phyloP scores from a whole-genome alignment of 2,888 invertebrate species.

The Drosophila silvestris region DNA sequence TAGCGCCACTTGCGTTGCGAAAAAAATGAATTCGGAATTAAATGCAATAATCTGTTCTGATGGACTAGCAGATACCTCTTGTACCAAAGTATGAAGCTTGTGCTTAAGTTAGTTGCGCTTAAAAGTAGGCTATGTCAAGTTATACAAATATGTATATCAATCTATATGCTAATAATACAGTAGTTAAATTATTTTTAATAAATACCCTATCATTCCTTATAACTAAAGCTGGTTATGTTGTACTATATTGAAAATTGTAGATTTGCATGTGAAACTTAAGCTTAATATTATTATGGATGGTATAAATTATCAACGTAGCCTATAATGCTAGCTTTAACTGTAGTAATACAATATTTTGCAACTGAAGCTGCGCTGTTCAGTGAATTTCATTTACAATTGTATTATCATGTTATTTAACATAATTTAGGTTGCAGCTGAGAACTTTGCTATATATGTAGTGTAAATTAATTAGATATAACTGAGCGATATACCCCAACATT shows the following conservation, averaged over 20 bases:
- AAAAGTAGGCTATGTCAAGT: slow-evolving; percentile 15
- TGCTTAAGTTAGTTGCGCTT: slow-evolving; percentile 7
- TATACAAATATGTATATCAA: neutral
- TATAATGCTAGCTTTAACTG: neutral
- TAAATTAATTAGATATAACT: neutral
- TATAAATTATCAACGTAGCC: neutral
- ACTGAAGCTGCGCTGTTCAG: neutral
- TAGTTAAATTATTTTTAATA: too few species aligned
- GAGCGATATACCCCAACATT: neutral
- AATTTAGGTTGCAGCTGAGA: neutral
- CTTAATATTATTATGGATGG: neutral
- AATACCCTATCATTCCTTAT: neutral
- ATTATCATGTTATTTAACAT: neutral
- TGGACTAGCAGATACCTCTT: slow-evolving; percentile 25
- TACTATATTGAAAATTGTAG: neutral
- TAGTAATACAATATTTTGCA: neutral
- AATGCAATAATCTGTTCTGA: neutral
- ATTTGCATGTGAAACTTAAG: slow-evolving; percentile 5
- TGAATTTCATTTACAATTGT: neutral
- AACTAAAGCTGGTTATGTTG: neutral
- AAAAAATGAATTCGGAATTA: slow-evolving; percentile 7
- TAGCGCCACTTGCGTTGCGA: slow-evolving; percentile 69
- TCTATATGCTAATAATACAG: neutral
- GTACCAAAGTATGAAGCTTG: neutral
- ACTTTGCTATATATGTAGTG: neutral